A percentile compares a stretch with the other conserved stretches of the same genome.
Conservation (phyloP, 2,888 invertebrate species). For the Phrixothrix hirtus region DNA sequence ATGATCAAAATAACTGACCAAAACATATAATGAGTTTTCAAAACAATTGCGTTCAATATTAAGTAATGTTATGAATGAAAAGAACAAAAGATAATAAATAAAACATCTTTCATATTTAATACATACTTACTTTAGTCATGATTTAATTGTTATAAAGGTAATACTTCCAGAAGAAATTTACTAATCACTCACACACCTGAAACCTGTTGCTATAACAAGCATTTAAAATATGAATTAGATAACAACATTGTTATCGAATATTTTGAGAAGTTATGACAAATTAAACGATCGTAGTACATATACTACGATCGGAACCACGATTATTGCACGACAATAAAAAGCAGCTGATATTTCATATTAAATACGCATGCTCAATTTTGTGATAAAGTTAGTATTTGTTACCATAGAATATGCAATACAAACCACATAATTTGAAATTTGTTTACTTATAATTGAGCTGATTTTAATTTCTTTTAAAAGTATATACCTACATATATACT, state of each 20-base stretch:
- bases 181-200: constrained; percentile 7
- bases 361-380: too few relatives aligned
- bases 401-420: too few relatives aligned
- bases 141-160: constrained; percentile 9
- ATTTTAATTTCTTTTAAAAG: too few relatives aligned
- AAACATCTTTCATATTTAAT: background rate
- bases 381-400: too few relatives aligned
- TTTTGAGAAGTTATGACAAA: constrained; percentile 15
- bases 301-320: constrained; percentile 10
- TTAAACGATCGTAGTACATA: constrained; percentile 4
- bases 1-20: too few relatives aligned
- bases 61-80: background rate
- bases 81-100: background rate
- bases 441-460: too few relatives aligned
- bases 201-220: constrained; percentile 12
- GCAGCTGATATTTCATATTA: too few relatives aligned
- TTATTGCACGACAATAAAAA: too few relatives aligned
- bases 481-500: too few relatives aligned
- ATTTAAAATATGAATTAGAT: constrained; percentile 13
- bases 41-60: background rate
- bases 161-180: constrained; percentile 4
- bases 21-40: too few relatives aligned
- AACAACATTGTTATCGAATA: constrained; percentile 24
- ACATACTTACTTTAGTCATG: constrained; percentile 7
- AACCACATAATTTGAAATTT: too few relatives aligned